Conservation (phyloP, 2,888 invertebrate genomes). For the Lamproptera curius region DNA sequence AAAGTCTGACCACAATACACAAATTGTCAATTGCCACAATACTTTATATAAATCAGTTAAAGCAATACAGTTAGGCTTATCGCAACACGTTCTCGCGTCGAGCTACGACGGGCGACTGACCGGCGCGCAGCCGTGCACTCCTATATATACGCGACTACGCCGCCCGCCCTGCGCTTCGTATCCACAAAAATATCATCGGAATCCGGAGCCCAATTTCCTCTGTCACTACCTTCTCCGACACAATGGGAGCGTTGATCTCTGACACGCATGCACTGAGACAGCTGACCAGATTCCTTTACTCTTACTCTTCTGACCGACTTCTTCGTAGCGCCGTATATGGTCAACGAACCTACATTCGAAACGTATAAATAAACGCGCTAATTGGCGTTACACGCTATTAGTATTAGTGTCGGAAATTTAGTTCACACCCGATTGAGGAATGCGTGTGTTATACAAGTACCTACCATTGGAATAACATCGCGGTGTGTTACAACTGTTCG, state of each 20-base stretch:
- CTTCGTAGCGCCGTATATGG: conserved; percentile 39
- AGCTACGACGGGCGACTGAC: conserved; percentile 59
- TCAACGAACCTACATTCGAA: conserved; percentile 12
- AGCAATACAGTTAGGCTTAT: too few relatives aligned
- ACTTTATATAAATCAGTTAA: too few relatives aligned
- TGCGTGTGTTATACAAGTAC: conserved; percentile 8
- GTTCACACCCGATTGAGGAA: conserved; percentile 5
- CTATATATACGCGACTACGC: conserved; percentile 61
- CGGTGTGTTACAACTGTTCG: conserved; percentile 19
- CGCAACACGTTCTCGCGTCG: conserved; percentile 37
- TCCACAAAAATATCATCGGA: conserved; percentile 70
- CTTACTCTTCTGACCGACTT: conserved; percentile 42
- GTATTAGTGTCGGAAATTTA: conserved; percentile 11
- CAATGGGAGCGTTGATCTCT: conserved; percentile 75
- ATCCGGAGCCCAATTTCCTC: conserved; percentile 70
- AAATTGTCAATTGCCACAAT: conserved; percentile 1
- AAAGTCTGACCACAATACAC: conserved; percentile 17
- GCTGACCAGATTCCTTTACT: conserved; percentile 58
- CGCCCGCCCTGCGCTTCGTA: conserved; percentile 64
- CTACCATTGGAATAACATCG: conserved; percentile 12
- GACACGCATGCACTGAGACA: conserved; percentile 50
- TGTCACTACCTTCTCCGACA: conserved; percentile 67
- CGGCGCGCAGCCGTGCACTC: conserved; percentile 51
- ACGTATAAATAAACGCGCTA: conserved; percentile 21
- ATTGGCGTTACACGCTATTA: conserved; percentile 13